Conservation (phyloP, 1,140 invertebrate genomes). For the Drosophila ambigua region DNA sequence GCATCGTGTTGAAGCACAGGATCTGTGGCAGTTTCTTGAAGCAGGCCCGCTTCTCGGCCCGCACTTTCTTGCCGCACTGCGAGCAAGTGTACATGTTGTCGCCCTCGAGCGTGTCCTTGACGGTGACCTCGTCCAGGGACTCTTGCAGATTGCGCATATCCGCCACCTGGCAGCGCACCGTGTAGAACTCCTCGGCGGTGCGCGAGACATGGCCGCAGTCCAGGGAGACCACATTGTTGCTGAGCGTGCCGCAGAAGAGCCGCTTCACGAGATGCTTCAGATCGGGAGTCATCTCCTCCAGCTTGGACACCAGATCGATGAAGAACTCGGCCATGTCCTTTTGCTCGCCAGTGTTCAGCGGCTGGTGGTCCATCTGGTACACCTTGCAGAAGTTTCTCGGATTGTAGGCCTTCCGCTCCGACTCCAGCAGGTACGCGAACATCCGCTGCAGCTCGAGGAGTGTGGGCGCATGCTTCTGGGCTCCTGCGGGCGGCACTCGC, state of each 20-base stretch:
- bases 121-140: slow-evolving; percentile 96
- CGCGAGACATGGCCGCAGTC: slow-evolving; percentile 97
- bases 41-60: slow-evolving; percentile 97
- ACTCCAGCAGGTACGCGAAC: slow-evolving; percentile 97
- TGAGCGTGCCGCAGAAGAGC: slow-evolving; percentile 95
- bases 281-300: slow-evolving; percentile 97
- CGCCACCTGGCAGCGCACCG: slow-evolving; percentile 96
- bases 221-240: slow-evolving; percentile 97
- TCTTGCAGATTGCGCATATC: slow-evolving; percentile 98
- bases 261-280: slow-evolving; percentile 95
- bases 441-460: slow-evolving; percentile 95
- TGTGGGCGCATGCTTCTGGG: slow-evolving; percentile 92
- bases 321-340: slow-evolving; percentile 99
- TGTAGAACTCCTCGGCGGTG: slow-evolving; percentile 98
- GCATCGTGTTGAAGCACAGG: slow-evolving; percentile 98
- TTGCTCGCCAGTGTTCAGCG: slow-evolving; percentile 97
- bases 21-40: slow-evolving; percentile 97
- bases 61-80: slow-evolving; percentile 96
- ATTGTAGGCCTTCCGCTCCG: slow-evolving; percentile 97
- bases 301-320: slow-evolving; percentile 96
- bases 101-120: slow-evolving; percentile 97
- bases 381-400: slow-evolving; percentile 97
- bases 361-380: slow-evolving; percentile 98
- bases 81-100: slow-evolving; percentile 99
- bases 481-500: slow-evolving; percentile 85